phyloP scores from a whole-genome alignment of 2,113 vertebrate genomes.

The Castor canadensis region DNA sequence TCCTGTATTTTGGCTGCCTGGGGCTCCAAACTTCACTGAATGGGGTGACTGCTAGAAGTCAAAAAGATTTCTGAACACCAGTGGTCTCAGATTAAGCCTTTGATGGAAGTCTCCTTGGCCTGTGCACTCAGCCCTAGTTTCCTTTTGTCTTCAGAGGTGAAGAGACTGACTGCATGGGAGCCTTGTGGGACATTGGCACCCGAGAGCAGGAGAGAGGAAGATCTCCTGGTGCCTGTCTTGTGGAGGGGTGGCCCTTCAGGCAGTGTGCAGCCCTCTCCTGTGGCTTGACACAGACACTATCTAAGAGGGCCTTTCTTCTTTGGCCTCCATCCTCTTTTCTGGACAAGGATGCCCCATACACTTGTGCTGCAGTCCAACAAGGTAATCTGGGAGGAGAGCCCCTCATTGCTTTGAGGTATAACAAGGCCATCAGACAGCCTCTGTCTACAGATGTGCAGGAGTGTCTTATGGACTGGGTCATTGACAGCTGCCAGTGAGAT shows the following conservation, averaged over 20 bases:
- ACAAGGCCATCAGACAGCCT: slow-evolving; percentile 69
- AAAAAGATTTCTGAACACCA: not conserved
- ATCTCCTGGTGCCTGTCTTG: not conserved
- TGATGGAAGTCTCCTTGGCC: not conserved
- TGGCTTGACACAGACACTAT: not conserved
- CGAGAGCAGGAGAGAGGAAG: not conserved
- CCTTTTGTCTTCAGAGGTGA: not conserved
- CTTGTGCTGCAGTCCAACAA: not conserved
- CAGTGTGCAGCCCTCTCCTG: not conserved
- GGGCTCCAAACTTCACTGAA: not conserved
- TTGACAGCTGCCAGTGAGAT: slow-evolving; percentile 41
- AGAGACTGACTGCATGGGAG: not conserved
- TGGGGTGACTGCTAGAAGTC: not conserved
- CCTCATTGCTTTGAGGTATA: not conserved
- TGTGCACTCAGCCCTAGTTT: not conserved
- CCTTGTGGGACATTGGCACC: not conserved
- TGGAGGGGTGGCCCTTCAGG: not conserved
- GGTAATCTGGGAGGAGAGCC: slow-evolving; percentile 22
- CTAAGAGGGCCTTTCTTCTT: slow-evolving; percentile 43
- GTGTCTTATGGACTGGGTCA: slow-evolving; percentile 43
- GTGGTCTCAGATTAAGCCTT: not conserved
- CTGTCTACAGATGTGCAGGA: slow-evolving; percentile 38
- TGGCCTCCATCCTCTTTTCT: not conserved
- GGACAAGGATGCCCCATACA: not conserved
- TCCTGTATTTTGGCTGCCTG: not conserved